Evolutionary conservation across 2,113 vertebrate genomes (phyloP).

Genomic region (Osmerus eperlanus): DNA sequence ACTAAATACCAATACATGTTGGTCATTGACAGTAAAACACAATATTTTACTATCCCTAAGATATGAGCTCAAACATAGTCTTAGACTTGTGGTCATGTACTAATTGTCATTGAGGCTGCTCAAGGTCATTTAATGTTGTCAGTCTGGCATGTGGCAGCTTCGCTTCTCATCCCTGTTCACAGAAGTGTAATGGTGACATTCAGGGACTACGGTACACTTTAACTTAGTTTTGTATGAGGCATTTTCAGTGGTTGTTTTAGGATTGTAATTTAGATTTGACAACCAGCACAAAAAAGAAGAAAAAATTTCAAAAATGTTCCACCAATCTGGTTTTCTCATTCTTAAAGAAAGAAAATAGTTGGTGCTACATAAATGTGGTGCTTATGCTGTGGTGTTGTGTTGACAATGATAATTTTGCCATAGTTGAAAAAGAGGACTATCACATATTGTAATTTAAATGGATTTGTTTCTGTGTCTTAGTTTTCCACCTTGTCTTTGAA

Average conservation of each 20-base stretch:
- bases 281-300: not conserved
- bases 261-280: constrained; percentile 11
- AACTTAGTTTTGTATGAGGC: constrained; percentile 26
- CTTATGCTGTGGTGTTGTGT: constrained; percentile 45
- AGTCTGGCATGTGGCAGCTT: constrained; percentile 42
- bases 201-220: constrained; percentile 55
- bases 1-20: not conserved
- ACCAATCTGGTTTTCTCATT: not conserved
- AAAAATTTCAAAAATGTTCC: not conserved
- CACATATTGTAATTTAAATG: not conserved
- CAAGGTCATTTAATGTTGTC: not conserved
- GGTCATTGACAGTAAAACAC: not conserved
- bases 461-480: constrained; percentile 3
- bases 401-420: not conserved
- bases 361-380: constrained; percentile 56
- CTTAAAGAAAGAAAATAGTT: constrained; percentile 1
- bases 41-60: not conserved
- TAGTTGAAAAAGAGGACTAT: constrained; percentile 1
- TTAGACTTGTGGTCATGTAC: not conserved
- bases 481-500: not conserved
- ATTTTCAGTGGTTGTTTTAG: constrained; percentile 33
- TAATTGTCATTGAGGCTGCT: not conserved
- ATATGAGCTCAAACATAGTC: not conserved
- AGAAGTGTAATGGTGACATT: constrained; percentile 19
- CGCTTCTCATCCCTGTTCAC: constrained; percentile 13